These are phyloP conservation scores for Parotia lawesii DNA, from an alignment of 2,113 vertebrate species.

Conservation along the genomic window DNA sequence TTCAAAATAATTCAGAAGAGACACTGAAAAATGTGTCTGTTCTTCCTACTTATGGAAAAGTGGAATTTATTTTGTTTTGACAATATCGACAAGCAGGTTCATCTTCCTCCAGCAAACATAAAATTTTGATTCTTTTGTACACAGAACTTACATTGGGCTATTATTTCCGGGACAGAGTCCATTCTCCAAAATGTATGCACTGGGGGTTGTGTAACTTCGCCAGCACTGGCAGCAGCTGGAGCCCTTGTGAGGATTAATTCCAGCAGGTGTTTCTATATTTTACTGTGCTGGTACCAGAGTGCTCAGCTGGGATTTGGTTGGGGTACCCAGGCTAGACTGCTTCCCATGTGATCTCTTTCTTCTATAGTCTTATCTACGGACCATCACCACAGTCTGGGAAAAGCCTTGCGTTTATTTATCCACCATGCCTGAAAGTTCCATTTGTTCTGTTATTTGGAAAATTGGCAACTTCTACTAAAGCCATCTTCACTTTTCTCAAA, in stretches of 20 bases:
- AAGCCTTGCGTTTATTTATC: neutral
- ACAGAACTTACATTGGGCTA: neutral
- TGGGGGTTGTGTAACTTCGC: neutral
- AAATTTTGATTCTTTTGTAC: neutral
- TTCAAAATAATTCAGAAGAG: neutral
- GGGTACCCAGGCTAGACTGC: neutral
- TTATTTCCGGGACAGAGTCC: neutral
- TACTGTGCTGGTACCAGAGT: neutral
- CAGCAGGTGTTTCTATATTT: neutral
- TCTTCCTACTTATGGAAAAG: neutral
- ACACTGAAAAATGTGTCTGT: neutral
- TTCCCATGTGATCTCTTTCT: neutral
- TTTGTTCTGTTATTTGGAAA: neutral
- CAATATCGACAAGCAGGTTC: neutral
- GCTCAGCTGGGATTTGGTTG: neutral
- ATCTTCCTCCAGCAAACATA: neutral
- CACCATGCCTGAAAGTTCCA: neutral
- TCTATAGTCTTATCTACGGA: neutral
- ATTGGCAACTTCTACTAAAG: neutral
- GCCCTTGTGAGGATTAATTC: neutral
- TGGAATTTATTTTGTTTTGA: neutral
- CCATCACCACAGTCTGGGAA: neutral
- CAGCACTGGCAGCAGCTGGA: neutral
- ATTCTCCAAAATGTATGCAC: neutral
- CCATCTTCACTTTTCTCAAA: neutral